These are phyloP conservation scores for Odobenus rosmarus DNA, from an alignment of 2,113 vertebrate genomes.

Conservation along the genomic window DNA sequence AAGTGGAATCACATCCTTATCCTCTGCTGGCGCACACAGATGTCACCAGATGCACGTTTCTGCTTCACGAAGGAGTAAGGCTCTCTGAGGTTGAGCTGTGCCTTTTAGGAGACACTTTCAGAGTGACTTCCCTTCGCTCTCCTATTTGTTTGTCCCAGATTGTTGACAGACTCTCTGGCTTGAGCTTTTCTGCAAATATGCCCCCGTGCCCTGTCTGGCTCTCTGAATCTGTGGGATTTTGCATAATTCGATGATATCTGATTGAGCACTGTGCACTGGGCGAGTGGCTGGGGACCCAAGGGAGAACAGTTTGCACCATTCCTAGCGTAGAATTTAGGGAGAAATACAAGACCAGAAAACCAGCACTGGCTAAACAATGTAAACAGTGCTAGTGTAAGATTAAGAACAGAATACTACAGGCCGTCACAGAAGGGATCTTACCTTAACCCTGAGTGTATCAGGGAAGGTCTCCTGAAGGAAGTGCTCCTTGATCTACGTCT, in stretches of 20 bases:
- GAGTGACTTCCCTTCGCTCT: not conserved
- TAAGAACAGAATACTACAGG: not conserved
- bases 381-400: not conserved
- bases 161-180: not conserved
- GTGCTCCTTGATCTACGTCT: not conserved
- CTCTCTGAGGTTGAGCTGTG: not conserved
- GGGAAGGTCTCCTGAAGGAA: not conserved
- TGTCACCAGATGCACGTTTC: not conserved
- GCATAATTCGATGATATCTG: not conserved
- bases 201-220: not conserved
- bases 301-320: not conserved
- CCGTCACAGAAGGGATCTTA: not conserved
- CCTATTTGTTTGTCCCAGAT: not conserved
- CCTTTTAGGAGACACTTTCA: not conserved
- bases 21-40: not conserved
- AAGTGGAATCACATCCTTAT: not conserved
- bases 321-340: not conserved
- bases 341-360: not conserved
- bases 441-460: not conserved
- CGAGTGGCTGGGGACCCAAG: not conserved
- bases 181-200: not conserved
- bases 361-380: too few species aligned
- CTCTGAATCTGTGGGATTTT: not conserved
- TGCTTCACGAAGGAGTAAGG: not conserved
- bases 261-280: not conserved